A percentile compares a stretch with the other conserved stretches of the same genome.
Evolutionary conservation across 2,888 invertebrate genomes (phyloP).

Genomic region (Plebejus anna): DNA sequence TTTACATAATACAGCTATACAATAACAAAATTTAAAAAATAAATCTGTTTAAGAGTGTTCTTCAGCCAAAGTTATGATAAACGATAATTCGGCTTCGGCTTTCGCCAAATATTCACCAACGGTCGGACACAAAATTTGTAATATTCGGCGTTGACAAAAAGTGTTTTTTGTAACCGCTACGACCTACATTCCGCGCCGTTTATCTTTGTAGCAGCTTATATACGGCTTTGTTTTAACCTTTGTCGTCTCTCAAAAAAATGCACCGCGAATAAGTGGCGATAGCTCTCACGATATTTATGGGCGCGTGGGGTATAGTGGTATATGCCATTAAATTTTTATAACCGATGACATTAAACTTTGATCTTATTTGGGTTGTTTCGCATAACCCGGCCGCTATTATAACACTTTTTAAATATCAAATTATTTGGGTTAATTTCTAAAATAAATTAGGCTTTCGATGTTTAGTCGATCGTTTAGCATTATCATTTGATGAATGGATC

Average conservation of each 20-base stretch:
- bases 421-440: conserved; percentile 14
- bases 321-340: conserved; percentile 23
- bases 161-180: conserved; percentile 10
- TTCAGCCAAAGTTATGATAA: neutral
- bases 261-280: conserved; percentile 16
- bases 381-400: conserved; percentile 2
- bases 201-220: conserved; percentile 11
- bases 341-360: conserved; percentile 23
- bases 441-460: conserved; percentile 3
- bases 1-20: too few species aligned
- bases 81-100: neutral
- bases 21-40: too few species aligned
- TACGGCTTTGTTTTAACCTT: conserved; percentile 27
- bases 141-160: conserved; percentile 12
- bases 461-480: neutral
- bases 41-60: too few species aligned
- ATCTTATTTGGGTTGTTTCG: conserved; percentile 19
- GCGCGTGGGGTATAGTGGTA: conserved; percentile 17
- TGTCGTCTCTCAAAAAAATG: neutral
- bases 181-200: conserved; percentile 14
- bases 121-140: neutral
- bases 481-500: too few species aligned
- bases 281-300: conserved; percentile 27
- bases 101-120: neutral
- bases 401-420: conserved; percentile 19